Evolutionary conservation across 2,797 vertebrate genomes (phyloP).

Genomic region (Botia almorhae): DNA sequence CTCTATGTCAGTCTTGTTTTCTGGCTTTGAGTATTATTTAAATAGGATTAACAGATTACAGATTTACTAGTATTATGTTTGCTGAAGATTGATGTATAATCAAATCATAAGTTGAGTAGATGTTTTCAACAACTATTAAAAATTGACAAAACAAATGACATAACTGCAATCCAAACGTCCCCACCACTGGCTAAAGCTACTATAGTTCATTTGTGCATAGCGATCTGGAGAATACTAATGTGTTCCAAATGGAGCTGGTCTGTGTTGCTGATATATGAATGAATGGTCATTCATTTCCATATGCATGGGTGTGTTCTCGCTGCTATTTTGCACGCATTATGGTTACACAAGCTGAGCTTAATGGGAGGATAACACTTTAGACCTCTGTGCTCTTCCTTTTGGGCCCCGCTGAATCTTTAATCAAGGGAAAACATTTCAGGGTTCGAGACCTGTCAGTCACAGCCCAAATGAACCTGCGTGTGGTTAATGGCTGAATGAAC

Average conservation of each 20-base stretch:
- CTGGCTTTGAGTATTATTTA: conserved; percentile 54
- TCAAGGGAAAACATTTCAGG: conserved; percentile 63
- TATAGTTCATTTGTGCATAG: conserved; percentile 29
- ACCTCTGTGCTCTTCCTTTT: conserved; percentile 62
- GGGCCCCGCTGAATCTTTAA: conserved; percentile 70
- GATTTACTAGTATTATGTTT: conserved; percentile 65
- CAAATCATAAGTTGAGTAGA: conserved; percentile 64
- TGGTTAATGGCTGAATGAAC: conserved; percentile 52
- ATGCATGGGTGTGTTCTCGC: conserved; percentile 69
- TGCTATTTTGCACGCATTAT: conserved; percentile 66
- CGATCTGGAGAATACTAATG: conserved; percentile 48
- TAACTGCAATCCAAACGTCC: neutral
- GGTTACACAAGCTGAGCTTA: conserved; percentile 55
- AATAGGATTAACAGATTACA: conserved; percentile 67
- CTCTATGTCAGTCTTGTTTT: conserved; percentile 33
- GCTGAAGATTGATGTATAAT: conserved; percentile 61
- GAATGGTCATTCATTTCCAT: conserved; percentile 64
- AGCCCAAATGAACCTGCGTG: conserved; percentile 47
- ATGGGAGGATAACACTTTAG: conserved; percentile 64
- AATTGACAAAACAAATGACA: conserved; percentile 46
- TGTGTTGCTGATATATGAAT: conserved; percentile 59
- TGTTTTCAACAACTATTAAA: conserved; percentile 70
- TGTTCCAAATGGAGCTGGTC: conserved; percentile 37
- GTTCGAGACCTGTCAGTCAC: conserved; percentile 75
- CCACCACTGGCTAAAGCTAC: neutral